A percentile compares a stretch with the other conserved stretches of the same genome.
phyloP scores from a whole-genome alignment of 2,113 vertebrate species.

The Polypterus bichir region DNA sequence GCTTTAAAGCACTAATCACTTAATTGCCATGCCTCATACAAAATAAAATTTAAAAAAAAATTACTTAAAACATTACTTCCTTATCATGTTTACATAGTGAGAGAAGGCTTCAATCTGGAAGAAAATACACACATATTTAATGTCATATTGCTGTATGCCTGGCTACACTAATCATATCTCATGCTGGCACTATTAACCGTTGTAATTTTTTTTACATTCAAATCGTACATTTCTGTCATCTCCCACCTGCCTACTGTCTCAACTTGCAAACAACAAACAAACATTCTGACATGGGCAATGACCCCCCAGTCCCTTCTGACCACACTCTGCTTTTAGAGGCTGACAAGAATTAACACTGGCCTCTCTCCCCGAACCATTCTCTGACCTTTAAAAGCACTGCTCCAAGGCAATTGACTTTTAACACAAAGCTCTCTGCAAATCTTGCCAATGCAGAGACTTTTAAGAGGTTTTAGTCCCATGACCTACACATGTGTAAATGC shows the following conservation, averaged over 20 bases:
- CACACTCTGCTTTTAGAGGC: background rate
- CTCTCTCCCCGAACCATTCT: conserved; percentile 4
- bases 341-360: conserved; percentile 1
- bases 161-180: too few relatives aligned
- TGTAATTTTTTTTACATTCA: too few relatives aligned
- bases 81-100: too few relatives aligned
- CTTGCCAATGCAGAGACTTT: conserved; percentile 1
- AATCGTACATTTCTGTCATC: background rate
- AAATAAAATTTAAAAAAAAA: too few relatives aligned
- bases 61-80: too few relatives aligned
- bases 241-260: background rate
- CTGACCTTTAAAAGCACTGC: conserved; percentile 40
- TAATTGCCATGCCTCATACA: too few relatives aligned
- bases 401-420: conserved; percentile 13
- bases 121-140: too few relatives aligned
- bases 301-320: background rate
- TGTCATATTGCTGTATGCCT: too few relatives aligned
- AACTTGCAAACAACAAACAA: background rate
- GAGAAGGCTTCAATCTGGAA: too few relatives aligned
- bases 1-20: too few relatives aligned
- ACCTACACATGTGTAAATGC: conserved; percentile 21
- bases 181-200: too few relatives aligned
- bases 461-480: conserved; percentile 5
- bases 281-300: background rate
- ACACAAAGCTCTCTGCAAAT: background rate